phyloP scores from a whole-genome alignment of 2,113 vertebrate genomes.

The Microtus montanus region DNA sequence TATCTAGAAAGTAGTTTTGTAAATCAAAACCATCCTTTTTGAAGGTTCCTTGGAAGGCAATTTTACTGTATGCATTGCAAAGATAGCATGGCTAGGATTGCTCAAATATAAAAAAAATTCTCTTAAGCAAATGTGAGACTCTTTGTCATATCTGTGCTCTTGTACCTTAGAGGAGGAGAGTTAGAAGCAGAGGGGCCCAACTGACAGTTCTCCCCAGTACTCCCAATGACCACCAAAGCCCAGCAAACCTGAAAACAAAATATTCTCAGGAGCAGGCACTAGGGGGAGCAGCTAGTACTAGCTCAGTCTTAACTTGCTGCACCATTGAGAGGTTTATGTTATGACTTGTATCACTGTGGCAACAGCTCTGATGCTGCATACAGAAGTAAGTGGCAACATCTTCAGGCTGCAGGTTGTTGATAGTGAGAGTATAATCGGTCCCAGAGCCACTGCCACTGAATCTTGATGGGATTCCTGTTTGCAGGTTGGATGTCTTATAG shows the following conservation, averaged over 20 bases:
- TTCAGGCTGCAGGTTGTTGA: neutral
- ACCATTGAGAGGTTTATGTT: neutral
- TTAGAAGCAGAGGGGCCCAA: neutral
- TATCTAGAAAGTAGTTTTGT: neutral
- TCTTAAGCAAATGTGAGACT: neutral
- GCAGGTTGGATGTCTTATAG: neutral
- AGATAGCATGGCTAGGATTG: neutral
- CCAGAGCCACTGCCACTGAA: neutral
- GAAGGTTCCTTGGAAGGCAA: fast-evolving
- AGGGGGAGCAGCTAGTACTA: neutral
- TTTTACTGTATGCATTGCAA: neutral
- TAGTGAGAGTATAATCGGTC: neutral
- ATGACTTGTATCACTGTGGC: neutral
- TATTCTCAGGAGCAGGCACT: neutral
- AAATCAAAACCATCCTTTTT: neutral
- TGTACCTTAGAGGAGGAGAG: neutral
- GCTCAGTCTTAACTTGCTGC: too few species aligned
- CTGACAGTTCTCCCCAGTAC: fast-evolving
- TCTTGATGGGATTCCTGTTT: too few species aligned
- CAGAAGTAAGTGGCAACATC: neutral
- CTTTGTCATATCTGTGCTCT: neutral
- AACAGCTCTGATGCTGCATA: neutral
- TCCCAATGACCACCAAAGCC: neutral
- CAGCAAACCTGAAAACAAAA: neutral
- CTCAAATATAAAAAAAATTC: neutral